phyloP scores from a whole-genome alignment of 92 coral and sea anemone species.

The Heteractis magnifica region DNA sequence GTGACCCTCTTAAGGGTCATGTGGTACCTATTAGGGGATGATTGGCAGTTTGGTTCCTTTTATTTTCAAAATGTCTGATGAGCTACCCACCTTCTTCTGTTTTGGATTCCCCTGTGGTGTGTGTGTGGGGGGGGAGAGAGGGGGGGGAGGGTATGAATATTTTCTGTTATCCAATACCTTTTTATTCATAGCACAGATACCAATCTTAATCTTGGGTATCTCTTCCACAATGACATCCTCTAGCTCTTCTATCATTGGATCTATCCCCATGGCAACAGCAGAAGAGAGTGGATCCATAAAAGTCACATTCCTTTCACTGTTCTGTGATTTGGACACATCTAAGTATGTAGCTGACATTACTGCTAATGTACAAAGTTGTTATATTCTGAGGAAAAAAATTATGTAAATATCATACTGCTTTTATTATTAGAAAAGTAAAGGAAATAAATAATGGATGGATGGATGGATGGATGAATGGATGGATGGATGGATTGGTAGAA shows the following conservation, averaged over 20 bases:
- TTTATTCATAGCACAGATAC: constrained; percentile 96
- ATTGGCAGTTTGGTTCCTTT: too few species aligned
- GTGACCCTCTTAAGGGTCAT: too few species aligned
- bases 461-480: neutral
- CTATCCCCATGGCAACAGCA: neutral
- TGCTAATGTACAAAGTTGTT: neutral
- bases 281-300: constrained; percentile 16
- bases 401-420: neutral
- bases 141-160: too few species aligned
- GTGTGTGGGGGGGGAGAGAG: too few species aligned
- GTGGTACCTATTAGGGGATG: too few species aligned
- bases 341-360: constrained; percentile 42
- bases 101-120: too few species aligned
- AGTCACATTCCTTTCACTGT: neutral
- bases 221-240: constrained; percentile 71
- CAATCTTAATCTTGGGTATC: constrained; percentile 81
- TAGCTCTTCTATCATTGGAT: constrained; percentile 40
- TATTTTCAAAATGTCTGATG: too few species aligned
- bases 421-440: neutral
- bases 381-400: neutral
- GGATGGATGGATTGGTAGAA: neutral
- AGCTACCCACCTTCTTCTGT: too few species aligned
- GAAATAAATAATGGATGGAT: neutral
- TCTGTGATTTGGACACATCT: constrained; percentile 5
- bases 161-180: constrained; percentile 46